Conservation (phyloP, 2,888 invertebrate species). For the Willowsia nigromaculata region DNA sequence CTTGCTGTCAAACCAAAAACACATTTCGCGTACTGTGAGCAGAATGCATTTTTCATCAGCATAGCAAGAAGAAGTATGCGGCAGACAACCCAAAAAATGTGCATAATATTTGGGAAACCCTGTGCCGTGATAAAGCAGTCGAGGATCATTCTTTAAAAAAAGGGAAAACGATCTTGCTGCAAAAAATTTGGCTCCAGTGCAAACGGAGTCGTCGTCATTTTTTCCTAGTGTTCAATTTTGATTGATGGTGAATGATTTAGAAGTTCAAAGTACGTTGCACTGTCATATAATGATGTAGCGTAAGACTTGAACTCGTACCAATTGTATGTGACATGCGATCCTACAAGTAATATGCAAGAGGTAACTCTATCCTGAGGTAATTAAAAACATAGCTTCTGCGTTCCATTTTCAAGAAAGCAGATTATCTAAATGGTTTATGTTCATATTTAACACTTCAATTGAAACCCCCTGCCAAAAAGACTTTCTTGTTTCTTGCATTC, state of each 20-base stretch:
- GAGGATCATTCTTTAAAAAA: too few species aligned
- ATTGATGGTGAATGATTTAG: conserved; percentile 8
- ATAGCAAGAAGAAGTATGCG: background rate
- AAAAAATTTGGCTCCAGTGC: conserved; percentile 19
- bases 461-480: too few species aligned
- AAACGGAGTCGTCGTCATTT: background rate
- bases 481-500: too few species aligned
- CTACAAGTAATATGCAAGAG: too few species aligned
- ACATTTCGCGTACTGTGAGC: background rate
- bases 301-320: background rate
- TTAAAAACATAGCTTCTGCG: too few species aligned
- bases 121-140: too few species aligned
- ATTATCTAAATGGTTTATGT: too few species aligned
- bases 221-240: background rate
- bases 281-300: background rate
- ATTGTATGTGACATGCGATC: background rate
- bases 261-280: conserved; percentile 14
- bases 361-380: too few species aligned
- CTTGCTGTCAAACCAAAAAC: background rate
- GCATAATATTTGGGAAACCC: too few species aligned
- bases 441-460: too few species aligned
- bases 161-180: background rate
- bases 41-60: conserved; percentile 6
- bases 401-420: too few species aligned
- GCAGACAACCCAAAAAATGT: background rate